Base-by-base conservation (phyloP, 2,797 vertebrate species). In the Etheostoma nigrum region DNA sequence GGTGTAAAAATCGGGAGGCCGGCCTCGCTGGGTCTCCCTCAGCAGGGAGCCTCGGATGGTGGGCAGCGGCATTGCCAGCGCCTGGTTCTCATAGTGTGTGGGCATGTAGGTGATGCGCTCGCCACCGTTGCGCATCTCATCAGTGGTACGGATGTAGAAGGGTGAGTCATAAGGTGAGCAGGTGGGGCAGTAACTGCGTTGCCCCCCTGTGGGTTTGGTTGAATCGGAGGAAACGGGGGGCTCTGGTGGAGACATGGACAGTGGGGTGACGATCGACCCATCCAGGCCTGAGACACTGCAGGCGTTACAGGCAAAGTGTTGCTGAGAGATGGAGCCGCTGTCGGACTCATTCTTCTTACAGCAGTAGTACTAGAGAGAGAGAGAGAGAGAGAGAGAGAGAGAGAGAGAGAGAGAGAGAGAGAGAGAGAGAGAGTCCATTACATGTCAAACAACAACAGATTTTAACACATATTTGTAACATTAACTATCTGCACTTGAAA, bases 271-370 rank as follows among this genome's bases (percentile, higher is more conserved):
- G 66, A 95, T 88, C 59, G 75, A 91, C 82, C 84, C 95, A 85
- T 97, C 97, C 92, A 92, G 83, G 76, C 94, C 92, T 0, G 92
- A 93, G 53, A 95, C 94, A 63, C 92, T 97, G 95, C 97, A 99
- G 84, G 97, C 94, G 2, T 98, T 97, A 92, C 97, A 98, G 82
- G 95, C 90, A 1, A 96, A 95, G 87, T 96, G 94, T 2, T 96
- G 95, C 86, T 94, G 96, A 0, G 86, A 36, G 80, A 95, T 89
- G 0, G 94, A 95, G 76, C 94, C 94, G 54, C 95, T 96, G 89
- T 96, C 91, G 0, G 95, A 95, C 81, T 94, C 95, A 94, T 97
- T 96, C 92, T 96, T 97, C 95, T 97, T 99, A 92, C 98, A 99
- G 96, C 98, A 99, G 88, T 99, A 99, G 94, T 99, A 99, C 98